Conservation (phyloP, 2,113 vertebrate species). For the Corythoichthys intestinalis region DNA sequence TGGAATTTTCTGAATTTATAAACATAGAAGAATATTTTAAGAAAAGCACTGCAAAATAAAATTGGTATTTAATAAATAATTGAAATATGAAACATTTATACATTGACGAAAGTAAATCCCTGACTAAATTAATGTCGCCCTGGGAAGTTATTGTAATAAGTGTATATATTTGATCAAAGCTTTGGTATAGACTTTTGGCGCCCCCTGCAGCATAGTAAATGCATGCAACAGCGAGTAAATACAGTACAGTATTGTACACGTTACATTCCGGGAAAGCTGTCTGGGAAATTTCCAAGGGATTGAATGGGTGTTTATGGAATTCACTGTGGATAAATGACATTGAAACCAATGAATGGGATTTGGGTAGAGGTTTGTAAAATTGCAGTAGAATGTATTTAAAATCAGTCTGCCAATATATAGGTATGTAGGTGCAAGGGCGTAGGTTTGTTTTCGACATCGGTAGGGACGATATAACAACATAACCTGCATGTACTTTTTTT, state of each 20-base stretch:
- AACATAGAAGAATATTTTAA: neutral
- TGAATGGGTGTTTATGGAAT: too few species aligned
- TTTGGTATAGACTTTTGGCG: conserved; percentile 12
- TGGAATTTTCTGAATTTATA: neutral
- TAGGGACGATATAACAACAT: too few species aligned
- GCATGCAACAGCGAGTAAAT: neutral
- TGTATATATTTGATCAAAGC: neutral
- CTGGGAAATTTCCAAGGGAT: neutral
- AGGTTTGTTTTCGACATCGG: too few species aligned
- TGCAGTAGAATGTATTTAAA: too few species aligned
- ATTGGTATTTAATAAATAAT: neutral
- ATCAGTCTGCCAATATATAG: too few species aligned
- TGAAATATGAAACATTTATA: neutral
- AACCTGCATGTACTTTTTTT: too few species aligned
- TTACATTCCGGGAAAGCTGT: neutral
- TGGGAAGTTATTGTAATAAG: neutral
- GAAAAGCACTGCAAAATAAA: neutral
- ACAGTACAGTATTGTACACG: neutral
- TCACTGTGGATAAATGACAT: too few species aligned
- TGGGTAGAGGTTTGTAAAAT: too few species aligned
- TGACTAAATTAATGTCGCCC: too few species aligned
- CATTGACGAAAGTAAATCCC: neutral
- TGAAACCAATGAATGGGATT: too few species aligned
- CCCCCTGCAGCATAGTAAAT: conserved; percentile 28
- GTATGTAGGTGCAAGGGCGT: too few species aligned